phyloP scores from a whole-genome alignment of 1,140 invertebrate species.

The Doryteuthis pealeii region DNA sequence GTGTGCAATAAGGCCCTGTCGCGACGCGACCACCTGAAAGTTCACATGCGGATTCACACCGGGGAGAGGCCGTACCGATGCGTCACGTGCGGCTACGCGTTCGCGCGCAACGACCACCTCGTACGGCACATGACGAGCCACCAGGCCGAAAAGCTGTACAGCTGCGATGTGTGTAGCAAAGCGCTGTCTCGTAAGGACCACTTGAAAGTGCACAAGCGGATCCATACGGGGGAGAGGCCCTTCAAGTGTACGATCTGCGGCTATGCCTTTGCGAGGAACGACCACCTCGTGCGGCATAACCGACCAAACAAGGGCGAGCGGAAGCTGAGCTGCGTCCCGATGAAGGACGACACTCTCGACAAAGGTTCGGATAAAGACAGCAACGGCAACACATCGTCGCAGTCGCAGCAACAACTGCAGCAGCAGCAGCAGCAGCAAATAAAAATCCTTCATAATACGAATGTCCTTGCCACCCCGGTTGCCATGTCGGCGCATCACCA shows the following conservation, averaged over 20 bases:
- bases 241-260: conserved; percentile 52
- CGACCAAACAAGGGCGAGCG: neutral
- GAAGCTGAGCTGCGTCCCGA: neutral
- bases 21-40: conserved; percentile 12
- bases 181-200: conserved; percentile 18
- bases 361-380: neutral
- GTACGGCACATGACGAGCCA: conserved; percentile 69
- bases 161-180: conserved; percentile 58
- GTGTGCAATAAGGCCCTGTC: conserved; percentile 35
- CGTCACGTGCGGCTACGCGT: conserved; percentile 77
- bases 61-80: conserved; percentile 86
- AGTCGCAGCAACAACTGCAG: neutral
- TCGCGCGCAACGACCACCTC: conserved; percentile 69
- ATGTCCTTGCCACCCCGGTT: too few relatives aligned
- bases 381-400: neutral
- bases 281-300: neutral
- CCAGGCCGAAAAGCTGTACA: conserved; percentile 66
- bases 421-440: neutral
- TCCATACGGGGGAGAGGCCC: conserved; percentile 27
- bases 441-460: too few relatives aligned
- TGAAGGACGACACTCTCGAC: neutral
- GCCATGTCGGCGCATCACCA: neutral
- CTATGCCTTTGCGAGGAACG: conserved; percentile 3
- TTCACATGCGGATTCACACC: conserved; percentile 66
- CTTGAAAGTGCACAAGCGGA: conserved; percentile 63